Evolutionary conservation across 1,140 invertebrate genomes (phyloP), one percentile per base, ranked within the genome.

Genomic region (Microplitis demolitor): DNA sequence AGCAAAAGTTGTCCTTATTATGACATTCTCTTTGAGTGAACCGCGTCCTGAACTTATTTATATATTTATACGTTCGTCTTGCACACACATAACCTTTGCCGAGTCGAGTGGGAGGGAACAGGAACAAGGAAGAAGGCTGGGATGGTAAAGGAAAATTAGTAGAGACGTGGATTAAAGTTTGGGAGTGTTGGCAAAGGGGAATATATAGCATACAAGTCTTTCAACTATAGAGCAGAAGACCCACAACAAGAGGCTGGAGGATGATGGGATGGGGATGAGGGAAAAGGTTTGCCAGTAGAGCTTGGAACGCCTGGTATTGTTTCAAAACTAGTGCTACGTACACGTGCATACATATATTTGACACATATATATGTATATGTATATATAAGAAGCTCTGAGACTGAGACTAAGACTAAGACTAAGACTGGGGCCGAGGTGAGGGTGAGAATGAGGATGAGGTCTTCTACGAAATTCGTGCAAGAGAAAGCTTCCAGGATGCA

Each of bases 1-100:
- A 78, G 78, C 76, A 72, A 3, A 84, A 85, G 79, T 86, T 85
- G 79, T 84, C 84, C 79, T 81, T 84, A 85, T 85, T 85, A 85
- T 85, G 81, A 78, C 82, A 84, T 85, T 85, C 83, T 82, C 82
- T 85, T 85, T 85, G 84, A 86, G 80, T 24, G 24, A 24, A 79
- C 5, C 33, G 4, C 45, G 31, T 8, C 60, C 63, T 50, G 11
- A 71, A 50, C 11, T 24, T 50, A 60, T 33, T 60, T 61, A 34
- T 70, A 45, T 61, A 8, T 60, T 11, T 68, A 34, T 64, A 33
- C 8, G 24, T 60, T 9, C 24, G 24, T 24, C 24, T 24, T 24
- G 24, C 24, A 24, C 24, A n/a, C 9, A 60, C 4, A 33, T 11
- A 33, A 6, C 56, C 16, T 60, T 33, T 14, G 11, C 11, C 11